Base-by-base conservation (phyloP, 1,140 invertebrate genomes). In the Trachymyrmex septentrionalis region DNA sequence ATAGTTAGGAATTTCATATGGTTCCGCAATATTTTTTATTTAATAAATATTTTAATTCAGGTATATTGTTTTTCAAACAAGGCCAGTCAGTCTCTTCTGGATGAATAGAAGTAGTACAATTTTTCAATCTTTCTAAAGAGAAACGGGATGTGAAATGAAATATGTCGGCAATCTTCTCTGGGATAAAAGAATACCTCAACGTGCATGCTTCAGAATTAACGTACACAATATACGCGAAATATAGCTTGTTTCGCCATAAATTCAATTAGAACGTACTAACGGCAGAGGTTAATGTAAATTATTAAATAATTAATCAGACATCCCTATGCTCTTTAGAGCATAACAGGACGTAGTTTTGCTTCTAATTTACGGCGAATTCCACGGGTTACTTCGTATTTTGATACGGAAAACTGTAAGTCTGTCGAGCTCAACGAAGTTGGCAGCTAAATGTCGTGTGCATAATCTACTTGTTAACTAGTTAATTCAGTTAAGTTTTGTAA, bases 401-500 rank as follows among this genome's bases (percentile, higher is more conserved):
- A 55, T 78, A 53, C 67, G 64, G 82, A 91, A 91, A 91, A 91
- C 73, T 88, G 53, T 86, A 87, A 75, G 77, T 86, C 82, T 63
- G 30, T 30, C 71, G 50, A 30, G 10, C n/a, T 27, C 59, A 44
- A 71, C 53, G 19, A 88, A 91, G 85, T 91, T 87, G 67, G 61
- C 80, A 88, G 85, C 86, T 91, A 91, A 89, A 91, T 91, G 85
- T 91, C 81, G 90, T 91, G 90, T 91, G 86, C 81, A 87, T 91
- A 91, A 91, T 91, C 87, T 71, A 86, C 67, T 87, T 88, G 87
- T 91, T 91, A 91, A 89, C 77, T 90, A 91, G 90, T 89, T 91
- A 91, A 91, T 91, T 91, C 85, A 89, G 89, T 91, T 86, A 91
- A 89, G 85, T 91, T 90, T 69, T 86, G 85, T 87, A 87, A 91